A percentile compares a stretch with the other conserved stretches of the same genome.
Evolutionary conservation across 2,888 invertebrate species (phyloP).

Genomic region (Alsophila aescularia): DNA sequence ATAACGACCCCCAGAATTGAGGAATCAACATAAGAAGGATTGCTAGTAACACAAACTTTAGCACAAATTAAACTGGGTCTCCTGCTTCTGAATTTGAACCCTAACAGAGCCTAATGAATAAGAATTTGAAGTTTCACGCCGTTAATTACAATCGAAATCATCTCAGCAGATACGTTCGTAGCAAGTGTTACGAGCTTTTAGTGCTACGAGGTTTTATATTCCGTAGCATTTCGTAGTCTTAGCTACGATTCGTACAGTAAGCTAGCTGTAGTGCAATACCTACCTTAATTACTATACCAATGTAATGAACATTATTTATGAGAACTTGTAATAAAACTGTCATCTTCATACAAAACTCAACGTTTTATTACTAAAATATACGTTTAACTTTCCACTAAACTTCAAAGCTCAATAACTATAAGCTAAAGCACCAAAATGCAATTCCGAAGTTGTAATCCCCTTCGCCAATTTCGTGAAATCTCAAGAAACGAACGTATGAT

Average conservation of each 20-base stretch:
- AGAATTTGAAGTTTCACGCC: background rate
- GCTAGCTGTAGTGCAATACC: background rate
- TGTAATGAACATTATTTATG: background rate
- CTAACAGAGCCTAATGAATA: too few relatives aligned
- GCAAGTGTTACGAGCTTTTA: background rate
- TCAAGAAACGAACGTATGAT: conserved; percentile 59
- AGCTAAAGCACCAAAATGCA: conserved; percentile 30
- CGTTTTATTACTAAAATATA: background rate
- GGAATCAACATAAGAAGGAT: too few relatives aligned
- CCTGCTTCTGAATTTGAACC: too few relatives aligned
- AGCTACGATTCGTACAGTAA: background rate
- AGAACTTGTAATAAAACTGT: background rate
- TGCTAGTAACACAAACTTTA: too few relatives aligned
- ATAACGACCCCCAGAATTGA: too few relatives aligned
- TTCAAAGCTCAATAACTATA: conserved; percentile 32
- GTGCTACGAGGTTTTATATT: background rate
- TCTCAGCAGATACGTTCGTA: background rate
- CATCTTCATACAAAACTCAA: background rate
- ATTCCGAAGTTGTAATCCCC: conserved; percentile 47
- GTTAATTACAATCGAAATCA: background rate
- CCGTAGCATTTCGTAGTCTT: background rate
- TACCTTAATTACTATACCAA: too few relatives aligned
- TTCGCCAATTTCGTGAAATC: conserved; percentile 63
- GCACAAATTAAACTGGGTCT: too few relatives aligned
- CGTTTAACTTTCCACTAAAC: conserved; percentile 6